Conservation (phyloP, 2,888 invertebrate species). For the Andrena dorsata region DNA sequence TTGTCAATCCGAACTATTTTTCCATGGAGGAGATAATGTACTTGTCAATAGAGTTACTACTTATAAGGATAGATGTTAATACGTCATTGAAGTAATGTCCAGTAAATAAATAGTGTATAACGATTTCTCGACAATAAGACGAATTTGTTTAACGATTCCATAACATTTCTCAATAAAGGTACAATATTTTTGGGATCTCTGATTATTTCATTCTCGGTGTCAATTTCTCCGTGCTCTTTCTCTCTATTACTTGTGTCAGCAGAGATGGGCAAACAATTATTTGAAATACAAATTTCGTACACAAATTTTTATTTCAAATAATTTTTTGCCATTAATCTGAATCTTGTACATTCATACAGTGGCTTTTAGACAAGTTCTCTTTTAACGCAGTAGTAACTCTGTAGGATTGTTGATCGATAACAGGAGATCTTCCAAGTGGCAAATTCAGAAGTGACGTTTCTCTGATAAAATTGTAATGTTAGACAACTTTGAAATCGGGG, state of each 20-base stretch:
- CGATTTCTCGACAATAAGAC: conserved; percentile 63
- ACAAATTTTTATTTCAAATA: too few species aligned
- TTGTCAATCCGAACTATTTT: conserved; percentile 63
- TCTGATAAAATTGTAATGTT: neutral
- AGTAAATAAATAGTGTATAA: conserved; percentile 43
- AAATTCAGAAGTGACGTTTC: neutral
- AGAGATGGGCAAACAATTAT: too few species aligned
- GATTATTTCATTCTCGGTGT: conserved; percentile 31
- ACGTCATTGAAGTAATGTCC: conserved; percentile 48
- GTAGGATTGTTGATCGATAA: neutral
- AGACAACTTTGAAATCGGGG: neutral
- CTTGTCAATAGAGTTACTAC: conserved; percentile 41
- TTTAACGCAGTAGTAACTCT: neutral
- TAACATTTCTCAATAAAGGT: conserved; percentile 71
- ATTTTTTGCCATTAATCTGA: conserved; percentile 9
- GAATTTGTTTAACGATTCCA: conserved; percentile 65
- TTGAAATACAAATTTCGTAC: too few species aligned
- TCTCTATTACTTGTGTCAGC: neutral
- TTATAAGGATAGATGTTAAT: conserved; percentile 52
- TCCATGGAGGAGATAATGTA: conserved; percentile 54
- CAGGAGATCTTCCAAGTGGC: neutral
- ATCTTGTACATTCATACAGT: neutral
- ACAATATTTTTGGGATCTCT: conserved; percentile 70
- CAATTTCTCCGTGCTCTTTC: neutral
- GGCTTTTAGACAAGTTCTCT: neutral